Conservation (phyloP, 2,113 vertebrate genomes). For the Myotis lucifugus region DNA sequence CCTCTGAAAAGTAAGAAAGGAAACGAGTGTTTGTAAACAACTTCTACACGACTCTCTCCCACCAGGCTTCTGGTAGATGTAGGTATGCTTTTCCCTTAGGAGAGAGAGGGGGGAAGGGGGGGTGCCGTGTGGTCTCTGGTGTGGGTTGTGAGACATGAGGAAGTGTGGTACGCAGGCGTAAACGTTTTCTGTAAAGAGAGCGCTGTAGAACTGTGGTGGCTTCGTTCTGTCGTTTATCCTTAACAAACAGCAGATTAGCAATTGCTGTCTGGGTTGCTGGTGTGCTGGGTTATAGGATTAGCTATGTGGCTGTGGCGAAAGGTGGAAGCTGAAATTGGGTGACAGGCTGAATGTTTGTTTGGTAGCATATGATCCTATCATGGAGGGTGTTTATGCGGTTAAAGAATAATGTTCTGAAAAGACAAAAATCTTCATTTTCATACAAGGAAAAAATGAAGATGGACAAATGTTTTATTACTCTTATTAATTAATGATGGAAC, state of each 20-base stretch:
- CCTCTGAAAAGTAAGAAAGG: background rate
- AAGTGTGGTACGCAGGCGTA: fast-evolving
- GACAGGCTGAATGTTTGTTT: background rate
- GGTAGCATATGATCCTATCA: no score
- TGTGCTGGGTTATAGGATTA: background rate
- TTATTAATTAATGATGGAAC: background rate
- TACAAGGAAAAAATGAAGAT: background rate
- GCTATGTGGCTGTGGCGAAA: no score
- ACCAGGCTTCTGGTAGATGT: background rate
- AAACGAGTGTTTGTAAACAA: background rate
- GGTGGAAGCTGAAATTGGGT: background rate
- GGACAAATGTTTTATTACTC: background rate
- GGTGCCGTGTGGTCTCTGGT: fast-evolving
- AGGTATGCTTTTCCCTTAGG: background rate
- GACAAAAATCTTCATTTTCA: background rate
- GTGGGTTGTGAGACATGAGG: background rate
- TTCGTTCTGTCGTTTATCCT: background rate
- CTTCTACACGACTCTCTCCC: background rate
- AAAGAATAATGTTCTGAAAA: background rate
- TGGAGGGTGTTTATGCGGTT: background rate
- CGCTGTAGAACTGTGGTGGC: fast-evolving
- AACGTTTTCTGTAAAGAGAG: background rate
- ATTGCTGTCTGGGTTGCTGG: background rate
- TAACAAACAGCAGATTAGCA: fast-evolving
- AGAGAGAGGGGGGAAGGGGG: background rate